Base-by-base conservation (phyloP, 2,797 vertebrate species). In the Meda fulgida region DNA sequence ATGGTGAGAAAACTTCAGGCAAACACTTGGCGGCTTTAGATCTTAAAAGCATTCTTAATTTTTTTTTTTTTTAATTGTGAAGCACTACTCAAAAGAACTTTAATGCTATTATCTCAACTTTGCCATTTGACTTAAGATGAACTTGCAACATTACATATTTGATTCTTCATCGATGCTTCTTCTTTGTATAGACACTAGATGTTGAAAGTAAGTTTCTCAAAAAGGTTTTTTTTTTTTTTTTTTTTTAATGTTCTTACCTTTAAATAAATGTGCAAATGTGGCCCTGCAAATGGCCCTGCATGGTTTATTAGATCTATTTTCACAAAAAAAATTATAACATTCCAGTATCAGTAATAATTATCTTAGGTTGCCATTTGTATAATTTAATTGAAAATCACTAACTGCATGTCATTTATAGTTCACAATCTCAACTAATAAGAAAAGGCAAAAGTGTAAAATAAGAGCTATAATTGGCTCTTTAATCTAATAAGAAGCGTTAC, bases 391-490 rank as follows among this genome's bases (percentile, higher is more conserved):
- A 58, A 85, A 79, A 78, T 85, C 55, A 72, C 53, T 48, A 78
- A 60, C 55, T 80, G 73, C 10, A 5, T 80, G 77, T 65, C 40
- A 48, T 85, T 79, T 80, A 80, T 55, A 72, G 69, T 73, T 73
- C 40, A 66, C 11, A 63, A 29, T 85, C 58, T 80, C 69, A 51
- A 40, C 31, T 85, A 72, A 72, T 79, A 55, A 71, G 67, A 79
- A 63, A 78, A 70, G 21, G 40, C 29, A 43, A 71, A 78, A 79
- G 29, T 84, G 83, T 84, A 76, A 79, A 84, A 78, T 84, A 38
- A 80, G 53, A 72, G 43, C 78, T 53, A 51, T 85, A 85, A 80
- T 85, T 85, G 69, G 67, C 67, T 72, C 55, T 79, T 84, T 78
- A 78, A 78, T 84, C 36, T 70, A 58, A 70, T 84, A 69, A 84